Evolutionary conservation across 2,888 invertebrate genomes (phyloP).

Genomic region (Petrolisthes cinctipes): DNA sequence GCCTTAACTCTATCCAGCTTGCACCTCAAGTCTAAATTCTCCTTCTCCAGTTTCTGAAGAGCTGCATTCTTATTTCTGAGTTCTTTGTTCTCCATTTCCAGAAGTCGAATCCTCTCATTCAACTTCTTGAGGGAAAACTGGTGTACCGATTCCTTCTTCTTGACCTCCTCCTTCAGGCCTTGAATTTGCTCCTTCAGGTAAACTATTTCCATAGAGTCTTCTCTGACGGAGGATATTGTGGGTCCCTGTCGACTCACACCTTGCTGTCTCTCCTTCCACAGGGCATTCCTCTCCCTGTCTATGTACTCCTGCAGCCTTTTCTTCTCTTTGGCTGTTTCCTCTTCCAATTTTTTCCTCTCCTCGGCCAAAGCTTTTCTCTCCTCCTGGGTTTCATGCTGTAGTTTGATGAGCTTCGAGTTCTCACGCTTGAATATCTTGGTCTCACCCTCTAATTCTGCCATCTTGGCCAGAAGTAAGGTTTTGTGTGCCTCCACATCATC

Average conservation of each 20-base stretch:
- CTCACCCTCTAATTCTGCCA: slow-evolving; percentile 59
- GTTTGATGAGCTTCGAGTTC: slow-evolving; percentile 28
- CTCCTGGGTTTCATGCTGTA: slow-evolving; percentile 16
- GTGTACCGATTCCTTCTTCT: slow-evolving; percentile 42
- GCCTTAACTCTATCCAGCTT: slow-evolving; percentile 28
- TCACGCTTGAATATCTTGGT: slow-evolving; percentile 56
- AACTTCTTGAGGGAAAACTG: slow-evolving; percentile 45
- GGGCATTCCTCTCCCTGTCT: slow-evolving; percentile 48
- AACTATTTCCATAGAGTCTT: slow-evolving; percentile 38
- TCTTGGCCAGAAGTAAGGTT: slow-evolving; percentile 56
- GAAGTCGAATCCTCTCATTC: slow-evolving; percentile 35
- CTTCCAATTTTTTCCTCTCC: slow-evolving; percentile 40
- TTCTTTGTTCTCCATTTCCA: slow-evolving; percentile 40
- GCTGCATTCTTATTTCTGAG: slow-evolving; percentile 29
- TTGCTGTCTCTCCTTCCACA: slow-evolving; percentile 56
- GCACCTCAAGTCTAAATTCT: slow-evolving; percentile 50
- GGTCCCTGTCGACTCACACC: background rate
- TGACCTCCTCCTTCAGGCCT: slow-evolving; percentile 35
- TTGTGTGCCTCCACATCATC: slow-evolving; percentile 55
- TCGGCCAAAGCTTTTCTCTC: slow-evolving; percentile 39
- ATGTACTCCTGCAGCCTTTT: slow-evolving; percentile 43
- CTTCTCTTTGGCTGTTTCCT: slow-evolving; percentile 36
- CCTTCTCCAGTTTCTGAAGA: slow-evolving; percentile 41
- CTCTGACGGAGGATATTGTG: slow-evolving; percentile 2
- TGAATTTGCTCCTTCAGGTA: slow-evolving; percentile 52